Base-by-base conservation (phyloP, 2,888 invertebrate genomes). In the Drosophila picticornis region DNA sequence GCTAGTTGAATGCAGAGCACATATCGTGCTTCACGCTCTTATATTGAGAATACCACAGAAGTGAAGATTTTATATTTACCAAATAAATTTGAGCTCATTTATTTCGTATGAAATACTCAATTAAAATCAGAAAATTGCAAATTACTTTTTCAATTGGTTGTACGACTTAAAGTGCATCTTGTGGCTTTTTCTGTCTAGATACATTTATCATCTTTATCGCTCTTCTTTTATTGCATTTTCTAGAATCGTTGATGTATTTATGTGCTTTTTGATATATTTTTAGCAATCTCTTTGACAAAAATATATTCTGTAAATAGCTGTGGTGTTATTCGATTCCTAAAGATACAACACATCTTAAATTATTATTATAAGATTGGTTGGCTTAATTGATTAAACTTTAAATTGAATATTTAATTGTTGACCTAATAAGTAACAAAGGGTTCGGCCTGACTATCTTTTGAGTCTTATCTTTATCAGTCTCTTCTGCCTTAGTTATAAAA, bases 1-100 rank as follows among this genome's bases (percentile, higher is more conserved):
- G 60, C 71, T 66, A 61, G 36, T 77, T 80, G 32, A 66, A 80
- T 77, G 56, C 63, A 27, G 48, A 53, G 43, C 65, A 53, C n/a
- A 40, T 53, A 25, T 34, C 27, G 32, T 40, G 32, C 51, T 61
- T 40, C n/a, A 59, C 22, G 27, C 48, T 43, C n/a, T 56, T 31
- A 19, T 25, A 31, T 46, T 10, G 25, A 16, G 16, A 22, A 27
- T 13, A 53, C 4, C 13, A n/a, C 10, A 31, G 25, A 50, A 38
- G 16, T 19, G 29, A 25, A 59, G n/a, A 60, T 31, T 16, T 29
- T 60, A 16, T 19, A 11, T n/a, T 25, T 36, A 4, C 36, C 25
- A 34, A n/a, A 34, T 27, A 9, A 22, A 51, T 29, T 57, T 40
- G 16, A 1, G 22, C 9, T 19, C 10, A 22, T 50, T 36, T 16